Base-by-base conservation (phyloP, 1,140 invertebrate species). In the Drosophila pseudoananassae region DNA sequence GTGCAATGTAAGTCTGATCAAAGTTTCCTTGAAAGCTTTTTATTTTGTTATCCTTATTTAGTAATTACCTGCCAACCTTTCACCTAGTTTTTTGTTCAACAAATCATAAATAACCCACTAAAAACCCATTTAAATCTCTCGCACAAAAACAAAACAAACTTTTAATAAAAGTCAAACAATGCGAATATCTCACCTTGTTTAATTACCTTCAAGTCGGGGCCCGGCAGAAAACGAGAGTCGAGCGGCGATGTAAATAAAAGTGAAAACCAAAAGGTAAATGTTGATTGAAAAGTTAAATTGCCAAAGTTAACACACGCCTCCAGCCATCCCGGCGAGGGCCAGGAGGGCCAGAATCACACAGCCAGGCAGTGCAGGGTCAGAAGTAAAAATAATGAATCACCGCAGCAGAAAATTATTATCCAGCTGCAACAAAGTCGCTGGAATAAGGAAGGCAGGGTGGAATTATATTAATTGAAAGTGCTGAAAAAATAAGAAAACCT, bases 1-100 rank as follows among this genome's bases (percentile, higher is more conserved):
- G 95, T 97, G 40, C 95, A 96, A 93, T 97, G 96, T 96, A 92
- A 96, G 95, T 95, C 80, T 0, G 3, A 20, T 23, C 9, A 5
- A 14, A 14, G 38, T 4, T 15, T 17, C 15, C 7, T 45, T 45
- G 14, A 7, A 43, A 7, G 3, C 38, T 17, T 20, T 20, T 45
- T 15, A 23, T 8, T 43, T 43, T 15, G 3, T 43, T 43, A 36
- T 36, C 33, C 12, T 36, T 36, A 36, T 12, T 36, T 36, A 10
- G 8, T 9, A 31, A 31, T 31, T 1, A 31, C 9, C 31, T 31
- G 31, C 31, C 31, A 31, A 31, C 12, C 12, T 15, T 15, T 43
- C 2, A 43, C 40, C 40, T 5, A 12, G 9, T 43, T 43, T 43
- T 20, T 46, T 23, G 0, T 17, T 17, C 8, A 17, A 10, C 40